Evolutionary conservation across 2,797 vertebrate species (phyloP).

Genomic region (Oryzias sinensis): DNA sequence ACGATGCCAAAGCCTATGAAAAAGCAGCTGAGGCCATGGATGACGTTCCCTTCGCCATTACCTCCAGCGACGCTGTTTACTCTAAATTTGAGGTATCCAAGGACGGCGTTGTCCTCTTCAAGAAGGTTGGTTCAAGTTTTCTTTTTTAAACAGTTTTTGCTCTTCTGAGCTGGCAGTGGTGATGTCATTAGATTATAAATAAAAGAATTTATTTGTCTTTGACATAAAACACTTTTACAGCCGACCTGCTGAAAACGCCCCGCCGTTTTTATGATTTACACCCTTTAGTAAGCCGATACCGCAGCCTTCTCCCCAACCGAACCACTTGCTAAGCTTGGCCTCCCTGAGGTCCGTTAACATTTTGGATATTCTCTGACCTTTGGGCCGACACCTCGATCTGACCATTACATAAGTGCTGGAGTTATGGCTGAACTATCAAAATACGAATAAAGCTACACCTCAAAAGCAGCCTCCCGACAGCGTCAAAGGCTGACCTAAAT

Average conservation of each 20-base stretch:
- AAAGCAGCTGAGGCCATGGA: constrained; percentile 88
- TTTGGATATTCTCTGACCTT: constrained; percentile 10
- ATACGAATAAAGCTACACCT: constrained; percentile 9
- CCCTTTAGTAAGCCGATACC: constrained; percentile 15
- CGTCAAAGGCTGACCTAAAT: too few species aligned
- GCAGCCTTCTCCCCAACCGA: constrained; percentile 17
- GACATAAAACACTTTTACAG: background rate
- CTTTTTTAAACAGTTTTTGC: background rate
- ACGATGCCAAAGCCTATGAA: constrained; percentile 83
- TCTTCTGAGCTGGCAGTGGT: background rate
- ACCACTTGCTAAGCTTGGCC: constrained; percentile 48
- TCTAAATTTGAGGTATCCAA: constrained; percentile 85
- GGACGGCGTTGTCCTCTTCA: constrained; percentile 90
- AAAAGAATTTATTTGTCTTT: too few species aligned
- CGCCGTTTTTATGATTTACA: constrained; percentile 20
- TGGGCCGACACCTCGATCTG: background rate
- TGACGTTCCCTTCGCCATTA: constrained; percentile 90
- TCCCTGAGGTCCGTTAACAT: constrained; percentile 4
- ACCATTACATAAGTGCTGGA: constrained; percentile 8
- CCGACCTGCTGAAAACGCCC: constrained; percentile 6
- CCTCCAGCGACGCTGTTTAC: constrained; percentile 81
- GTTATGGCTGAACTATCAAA: background rate
- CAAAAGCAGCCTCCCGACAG: background rate
- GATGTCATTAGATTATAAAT: too few species aligned
- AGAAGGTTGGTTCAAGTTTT: constrained; percentile 83